Evolutionary conservation across 2,797 vertebrate species (phyloP).

Genomic region (Muscicapa striata): DNA sequence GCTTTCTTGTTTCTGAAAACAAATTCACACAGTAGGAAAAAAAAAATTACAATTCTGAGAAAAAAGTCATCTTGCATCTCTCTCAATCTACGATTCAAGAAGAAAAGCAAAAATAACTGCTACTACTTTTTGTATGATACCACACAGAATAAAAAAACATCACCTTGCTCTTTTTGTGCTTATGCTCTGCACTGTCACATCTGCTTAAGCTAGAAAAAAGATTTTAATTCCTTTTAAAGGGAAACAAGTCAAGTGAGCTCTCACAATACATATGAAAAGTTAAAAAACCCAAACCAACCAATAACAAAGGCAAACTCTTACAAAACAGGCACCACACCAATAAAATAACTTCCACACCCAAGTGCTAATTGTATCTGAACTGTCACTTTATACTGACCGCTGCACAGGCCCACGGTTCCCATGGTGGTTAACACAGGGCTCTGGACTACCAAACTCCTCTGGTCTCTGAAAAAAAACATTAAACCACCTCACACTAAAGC

Average conservation of each 20-base stretch:
- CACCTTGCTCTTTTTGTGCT: not conserved
- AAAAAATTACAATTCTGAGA: not conserved
- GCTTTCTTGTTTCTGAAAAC: not conserved
- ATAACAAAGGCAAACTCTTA: not conserved
- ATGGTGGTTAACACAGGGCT: not conserved
- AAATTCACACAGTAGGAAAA: not conserved
- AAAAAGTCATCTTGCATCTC: not conserved
- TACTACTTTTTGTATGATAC: not conserved
- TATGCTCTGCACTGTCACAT: not conserved
- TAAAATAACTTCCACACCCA: not conserved
- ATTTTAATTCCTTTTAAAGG: not conserved
- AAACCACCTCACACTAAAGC: not conserved
- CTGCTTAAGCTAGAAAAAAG: not conserved
- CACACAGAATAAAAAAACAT: rapidly evolving
- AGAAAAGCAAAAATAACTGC: not conserved
- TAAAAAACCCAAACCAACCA: not conserved
- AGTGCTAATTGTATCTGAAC: not conserved
- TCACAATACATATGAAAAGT: not conserved
- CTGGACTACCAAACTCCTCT: not conserved
- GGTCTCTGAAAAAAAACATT: not conserved
- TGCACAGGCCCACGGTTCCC: not conserved
- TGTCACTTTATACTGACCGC: not conserved
- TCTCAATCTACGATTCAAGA: not conserved
- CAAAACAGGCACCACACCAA: not conserved
- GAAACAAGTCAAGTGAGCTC: not conserved